phyloP scores from a whole-genome alignment of 2,113 vertebrate species.

The Malurus melanocephalus region DNA sequence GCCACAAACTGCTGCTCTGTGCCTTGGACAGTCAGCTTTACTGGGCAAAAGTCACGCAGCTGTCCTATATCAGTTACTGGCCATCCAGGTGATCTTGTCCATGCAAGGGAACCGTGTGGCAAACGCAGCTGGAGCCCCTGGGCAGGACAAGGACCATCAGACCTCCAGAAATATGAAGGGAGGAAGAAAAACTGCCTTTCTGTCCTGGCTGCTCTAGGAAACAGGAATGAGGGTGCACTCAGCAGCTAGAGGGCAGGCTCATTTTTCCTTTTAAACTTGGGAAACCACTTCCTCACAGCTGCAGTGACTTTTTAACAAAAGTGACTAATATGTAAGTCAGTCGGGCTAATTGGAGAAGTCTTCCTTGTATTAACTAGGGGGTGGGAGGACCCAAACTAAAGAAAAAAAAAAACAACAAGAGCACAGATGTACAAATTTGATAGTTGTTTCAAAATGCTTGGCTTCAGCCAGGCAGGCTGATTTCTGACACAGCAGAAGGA shows the following conservation, averaged over 20 bases:
- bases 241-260: constrained; percentile 60
- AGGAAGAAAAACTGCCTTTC: neutral
- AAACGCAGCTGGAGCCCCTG: neutral
- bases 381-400: neutral
- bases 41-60: accelerated
- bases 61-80: neutral
- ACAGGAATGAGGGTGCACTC: accelerated
- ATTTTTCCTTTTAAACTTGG: constrained; percentile 2
- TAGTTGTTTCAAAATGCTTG: neutral
- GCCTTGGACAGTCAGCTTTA: neutral
- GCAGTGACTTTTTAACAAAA: neutral
- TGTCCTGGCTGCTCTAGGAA: neutral
- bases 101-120: accelerated
- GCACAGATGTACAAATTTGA: neutral
- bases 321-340: neutral
- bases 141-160: neutral
- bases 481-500: neutral
- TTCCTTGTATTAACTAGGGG: neutral
- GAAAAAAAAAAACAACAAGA: neutral
- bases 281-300: neutral
- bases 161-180: neutral
- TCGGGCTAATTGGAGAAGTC: neutral
- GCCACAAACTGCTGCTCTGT: neutral
- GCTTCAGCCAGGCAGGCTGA: neutral
- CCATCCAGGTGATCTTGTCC: neutral